phyloP scores from a whole-genome alignment of 1,140 invertebrate genomes.

The Drosophila santomea region DNA sequence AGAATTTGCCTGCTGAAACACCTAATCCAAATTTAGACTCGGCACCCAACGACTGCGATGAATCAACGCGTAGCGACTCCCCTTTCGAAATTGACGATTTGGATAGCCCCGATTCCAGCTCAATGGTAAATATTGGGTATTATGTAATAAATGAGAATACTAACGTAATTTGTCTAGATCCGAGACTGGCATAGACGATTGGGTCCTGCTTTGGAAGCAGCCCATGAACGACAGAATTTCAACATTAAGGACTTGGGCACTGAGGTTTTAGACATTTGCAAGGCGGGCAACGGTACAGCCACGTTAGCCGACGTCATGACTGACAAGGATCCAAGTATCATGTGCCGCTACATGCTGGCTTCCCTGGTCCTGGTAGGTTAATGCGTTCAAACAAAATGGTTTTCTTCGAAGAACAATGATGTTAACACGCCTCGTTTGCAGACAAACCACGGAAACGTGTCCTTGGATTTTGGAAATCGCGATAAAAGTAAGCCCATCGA shows the following conservation, averaged over 20 bases:
- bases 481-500: conserved; percentile 49
- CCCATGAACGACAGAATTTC: conserved; percentile 76
- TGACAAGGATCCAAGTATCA: conserved; percentile 56
- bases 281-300: conserved; percentile 33
- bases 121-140: conserved; percentile 3
- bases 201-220: conserved; percentile 63
- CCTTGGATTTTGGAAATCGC: conserved; percentile 8
- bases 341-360: conserved; percentile 74
- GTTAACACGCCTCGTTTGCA: neutral
- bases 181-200: conserved; percentile 70
- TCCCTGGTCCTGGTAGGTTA: conserved; percentile 64
- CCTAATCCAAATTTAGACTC: too few species aligned
- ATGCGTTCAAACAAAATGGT: neutral
- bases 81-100: neutral
- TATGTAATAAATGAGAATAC: neutral
- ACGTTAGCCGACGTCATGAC: conserved; percentile 60
- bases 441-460: conserved; percentile 49
- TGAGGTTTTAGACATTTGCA: conserved; percentile 64
- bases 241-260: conserved; percentile 69
- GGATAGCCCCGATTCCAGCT: conserved; percentile 1
- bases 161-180: conserved; percentile 46
- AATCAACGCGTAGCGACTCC: neutral
- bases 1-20: neutral
- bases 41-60: neutral
- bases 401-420: neutral